phyloP scores from a whole-genome alignment of 1,140 invertebrate genomes.

The Argopecten irradians region DNA sequence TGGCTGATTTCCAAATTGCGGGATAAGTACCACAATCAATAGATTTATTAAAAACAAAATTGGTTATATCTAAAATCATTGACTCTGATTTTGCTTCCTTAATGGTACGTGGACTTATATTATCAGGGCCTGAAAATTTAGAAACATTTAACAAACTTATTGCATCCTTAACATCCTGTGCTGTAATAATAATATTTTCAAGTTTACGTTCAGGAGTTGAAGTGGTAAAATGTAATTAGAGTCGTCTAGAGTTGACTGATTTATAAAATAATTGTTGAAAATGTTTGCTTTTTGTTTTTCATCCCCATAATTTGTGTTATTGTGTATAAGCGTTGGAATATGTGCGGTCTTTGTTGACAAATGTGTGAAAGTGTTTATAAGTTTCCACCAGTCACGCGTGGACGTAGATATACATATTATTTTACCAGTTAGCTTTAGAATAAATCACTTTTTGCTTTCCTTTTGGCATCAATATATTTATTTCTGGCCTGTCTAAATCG shows the following conservation, averaged over 20 bases:
- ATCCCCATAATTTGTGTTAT: background rate
- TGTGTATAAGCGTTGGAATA: background rate
- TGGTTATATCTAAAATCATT: background rate
- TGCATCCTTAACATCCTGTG: background rate
- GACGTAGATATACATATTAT: background rate
- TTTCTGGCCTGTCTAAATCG: background rate
- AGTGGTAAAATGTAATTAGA: background rate
- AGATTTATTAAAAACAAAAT: slow-evolving; percentile 12
- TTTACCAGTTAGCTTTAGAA: background rate
- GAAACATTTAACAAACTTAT: too few relatives aligned
- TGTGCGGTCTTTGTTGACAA: background rate
- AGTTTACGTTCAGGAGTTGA: background rate
- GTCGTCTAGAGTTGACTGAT: background rate
- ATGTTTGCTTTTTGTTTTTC: background rate
- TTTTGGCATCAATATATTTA: background rate
- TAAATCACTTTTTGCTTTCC: background rate
- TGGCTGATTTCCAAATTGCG: slow-evolving; percentile 26
- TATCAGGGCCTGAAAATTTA: background rate
- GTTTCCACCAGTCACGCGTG: background rate
- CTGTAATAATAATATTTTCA: slow-evolving; percentile 11
- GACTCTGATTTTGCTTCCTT: background rate
- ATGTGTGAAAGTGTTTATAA: background rate
- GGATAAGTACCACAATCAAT: background rate
- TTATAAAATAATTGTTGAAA: slow-evolving; percentile 1
- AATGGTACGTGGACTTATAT: background rate